Evolutionary conservation across 2,888 invertebrate genomes (phyloP), one percentile per base, ranked within the genome.

Genomic region (Troilus luridus): DNA sequence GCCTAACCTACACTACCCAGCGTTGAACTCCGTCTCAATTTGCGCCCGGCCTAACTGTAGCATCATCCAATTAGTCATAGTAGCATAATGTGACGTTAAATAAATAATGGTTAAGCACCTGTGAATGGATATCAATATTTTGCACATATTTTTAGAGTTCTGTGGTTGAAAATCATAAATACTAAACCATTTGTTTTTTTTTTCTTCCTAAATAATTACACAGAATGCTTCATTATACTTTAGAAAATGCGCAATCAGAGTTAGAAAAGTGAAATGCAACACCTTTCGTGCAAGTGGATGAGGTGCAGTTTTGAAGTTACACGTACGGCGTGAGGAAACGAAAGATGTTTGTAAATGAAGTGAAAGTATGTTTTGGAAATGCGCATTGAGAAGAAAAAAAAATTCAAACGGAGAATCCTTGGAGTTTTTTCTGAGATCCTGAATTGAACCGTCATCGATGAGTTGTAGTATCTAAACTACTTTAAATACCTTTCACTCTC

Each of bases 281-380:
- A 77, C 67, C 24, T 77, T 17, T 17, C 27, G 8, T 41, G 72
- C 8, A 77, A 41, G 14, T 27, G 6, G 72, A 77, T 77, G 72
- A 77, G 72, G 72, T 77, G 72, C 72, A 77, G 27, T 77, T 77
- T 41, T 77, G 72, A 77, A 77, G 72, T 41, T 77, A 9, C 72
- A 77, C 72, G 72, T 77, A 41, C 41, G 72, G 41, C 8, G 72
- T 41, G 27, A 27, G 72, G 72, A 77, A 77, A 77, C 72, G 72
- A 77, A 77, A 77, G 72, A 77, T 41, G 72, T 77, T 77, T 77
- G 72, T 17, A 77, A 77, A 77, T 77, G 72, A 77, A 77, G 72
- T 77, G 72, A 77, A 77, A 77, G 72, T 77, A 41, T 41, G 27
- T 77, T 77, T 77, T 77, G 72, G 72, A 77, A 77, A 41, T 27